Conservation (phyloP, 2,888 invertebrate genomes). For the Pachydiplax longipennis region DNA sequence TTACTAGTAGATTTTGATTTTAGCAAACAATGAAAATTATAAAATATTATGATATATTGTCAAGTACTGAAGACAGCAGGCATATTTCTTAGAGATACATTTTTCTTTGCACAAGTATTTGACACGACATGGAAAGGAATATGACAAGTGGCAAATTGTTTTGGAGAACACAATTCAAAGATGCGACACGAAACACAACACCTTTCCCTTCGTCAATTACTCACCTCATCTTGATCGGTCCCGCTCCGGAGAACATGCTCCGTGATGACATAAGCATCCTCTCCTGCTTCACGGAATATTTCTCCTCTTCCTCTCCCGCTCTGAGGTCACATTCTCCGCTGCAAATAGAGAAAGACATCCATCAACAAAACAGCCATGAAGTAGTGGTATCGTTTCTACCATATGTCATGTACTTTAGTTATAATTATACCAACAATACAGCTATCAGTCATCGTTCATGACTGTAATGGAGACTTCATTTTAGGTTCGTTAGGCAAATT, state of each 20-base stretch:
- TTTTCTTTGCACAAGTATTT: neutral
- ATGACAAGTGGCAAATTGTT: neutral
- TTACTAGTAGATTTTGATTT: neutral
- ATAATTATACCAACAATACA: too few relatives aligned
- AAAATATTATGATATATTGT: too few relatives aligned
- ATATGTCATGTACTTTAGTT: too few relatives aligned
- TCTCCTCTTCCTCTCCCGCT: constrained; percentile 17
- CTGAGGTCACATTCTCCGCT: constrained; percentile 26
- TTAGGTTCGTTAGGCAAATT: too few relatives aligned
- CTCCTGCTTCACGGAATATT: constrained; percentile 32
- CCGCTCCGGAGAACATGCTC: constrained; percentile 45
- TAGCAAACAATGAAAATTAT: neutral
- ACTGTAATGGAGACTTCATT: too few relatives aligned
- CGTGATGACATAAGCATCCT: constrained; percentile 37
- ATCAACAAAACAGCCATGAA: neutral
- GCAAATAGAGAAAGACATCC: neutral
- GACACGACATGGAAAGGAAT: neutral
- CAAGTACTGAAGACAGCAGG: neutral
- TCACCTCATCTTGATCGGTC: constrained; percentile 46
- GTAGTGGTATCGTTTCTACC: too few relatives aligned
- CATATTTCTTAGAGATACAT: neutral
- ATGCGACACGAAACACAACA: neutral
- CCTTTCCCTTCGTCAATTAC: constrained; percentile 7
- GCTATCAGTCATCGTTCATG: too few relatives aligned
- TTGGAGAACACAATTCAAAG: neutral